phyloP scores from a whole-genome alignment of 1,140 invertebrate genomes.

The Neuroterus valhalla region DNA sequence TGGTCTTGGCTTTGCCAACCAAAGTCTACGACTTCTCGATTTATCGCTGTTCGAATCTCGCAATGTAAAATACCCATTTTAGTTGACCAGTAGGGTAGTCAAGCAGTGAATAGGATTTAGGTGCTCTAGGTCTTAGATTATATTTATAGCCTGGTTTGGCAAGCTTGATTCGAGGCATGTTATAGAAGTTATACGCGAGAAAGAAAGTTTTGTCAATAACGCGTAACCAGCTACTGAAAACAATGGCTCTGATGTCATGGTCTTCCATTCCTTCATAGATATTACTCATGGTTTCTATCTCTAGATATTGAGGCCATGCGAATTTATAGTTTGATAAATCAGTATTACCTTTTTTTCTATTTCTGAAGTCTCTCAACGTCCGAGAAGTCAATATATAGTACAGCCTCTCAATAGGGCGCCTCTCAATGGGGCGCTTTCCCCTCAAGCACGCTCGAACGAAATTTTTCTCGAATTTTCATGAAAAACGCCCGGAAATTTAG shows the following conservation, averaged over 20 bases:
- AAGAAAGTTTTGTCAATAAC: conserved; percentile 23
- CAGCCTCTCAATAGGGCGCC: too few relatives aligned
- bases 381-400: too few relatives aligned
- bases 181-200: not conserved
- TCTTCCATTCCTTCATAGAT: not conserved
- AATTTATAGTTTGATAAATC: too few relatives aligned
- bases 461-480: too few relatives aligned
- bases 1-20: not conserved
- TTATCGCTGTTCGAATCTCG: not conserved
- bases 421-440: too few relatives aligned
- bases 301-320: not conserved
- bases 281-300: conserved; percentile 10
- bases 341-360: too few relatives aligned
- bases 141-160: not conserved
- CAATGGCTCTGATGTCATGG: not conserved
- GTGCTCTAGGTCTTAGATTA: not conserved
- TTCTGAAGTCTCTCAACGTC: too few relatives aligned
- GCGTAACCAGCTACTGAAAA: not conserved
- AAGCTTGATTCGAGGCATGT: not conserved
- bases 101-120: not conserved
- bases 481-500: too few relatives aligned
- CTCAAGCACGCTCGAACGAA: too few relatives aligned
- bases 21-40: not conserved
- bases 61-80: not conserved
- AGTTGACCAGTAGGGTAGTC: too few relatives aligned